Evolutionary conservation across 2,797 vertebrate genomes (phyloP), one percentile per base, ranked within the genome.

Genomic region (Platalea minor): DNA sequence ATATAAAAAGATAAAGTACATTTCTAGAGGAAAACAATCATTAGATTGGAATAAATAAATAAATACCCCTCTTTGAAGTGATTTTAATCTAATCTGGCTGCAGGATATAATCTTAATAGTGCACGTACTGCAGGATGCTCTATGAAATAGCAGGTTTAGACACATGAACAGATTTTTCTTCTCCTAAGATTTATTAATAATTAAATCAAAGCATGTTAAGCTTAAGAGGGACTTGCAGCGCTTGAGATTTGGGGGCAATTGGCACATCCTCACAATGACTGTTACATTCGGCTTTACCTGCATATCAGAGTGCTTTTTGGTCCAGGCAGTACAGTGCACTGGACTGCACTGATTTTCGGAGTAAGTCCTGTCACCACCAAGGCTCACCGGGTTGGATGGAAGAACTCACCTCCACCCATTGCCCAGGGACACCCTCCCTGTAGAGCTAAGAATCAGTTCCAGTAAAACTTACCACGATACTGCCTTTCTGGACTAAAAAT

Each of bases 31-130:
- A 95, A 95, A 95, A 78, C 65, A 90, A 91, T 81, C 61, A 73
- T 90, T 91, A 91, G 67, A 84, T 21, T 68, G 76, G 79, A 93
- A 96, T 93, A 96, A 96, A 93, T 95, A 95, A 96, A 95, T 93
- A 96, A 94, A 91, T 88, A 84, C 20, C 13, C 11, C 13, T 81
- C 92, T 96, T 59, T 96, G 85, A 94, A 96, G 83, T 93, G 46
- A 94, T 96, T 90, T 96, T 89, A 95, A 96, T 94, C 90, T 93
- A 76, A 95, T 92, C 72, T 93, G 88, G 81, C 94, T 96, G 92
- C 60, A 24, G 93, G 94, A 94, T 82, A 95, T 81, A 91, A 90
- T 85, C 77, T 81, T 94, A 93, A 43, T 70, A 88, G 88, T 53
- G 31, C 83, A 90, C 10, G 1, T 88, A 90, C 86, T 91, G 69